Conservation (phyloP, 1,140 invertebrate species). For the Helicoverpa armigera region DNA sequence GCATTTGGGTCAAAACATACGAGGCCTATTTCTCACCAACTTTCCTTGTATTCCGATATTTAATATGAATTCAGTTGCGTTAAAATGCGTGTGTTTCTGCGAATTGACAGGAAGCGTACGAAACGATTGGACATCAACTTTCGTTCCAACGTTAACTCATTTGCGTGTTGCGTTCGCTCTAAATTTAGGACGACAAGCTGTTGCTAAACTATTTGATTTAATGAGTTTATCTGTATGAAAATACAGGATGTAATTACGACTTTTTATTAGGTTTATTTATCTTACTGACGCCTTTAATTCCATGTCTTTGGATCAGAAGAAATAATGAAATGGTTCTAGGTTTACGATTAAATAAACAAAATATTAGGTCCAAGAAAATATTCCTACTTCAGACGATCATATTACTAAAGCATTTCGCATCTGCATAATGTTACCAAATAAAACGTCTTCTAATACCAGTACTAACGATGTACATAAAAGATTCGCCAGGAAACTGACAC, state of each 20-base stretch:
- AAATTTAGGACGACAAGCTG: slow-evolving; percentile 33
- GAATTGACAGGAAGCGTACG: slow-evolving; percentile 45
- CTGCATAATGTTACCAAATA: not conserved
- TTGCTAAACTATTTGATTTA: slow-evolving; percentile 7
- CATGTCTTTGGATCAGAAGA: not conserved
- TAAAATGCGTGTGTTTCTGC: slow-evolving; percentile 38
- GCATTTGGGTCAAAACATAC: slow-evolving; percentile 17
- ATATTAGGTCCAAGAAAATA: not conserved
- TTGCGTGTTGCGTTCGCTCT: slow-evolving; percentile 16
- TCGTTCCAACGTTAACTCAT: slow-evolving; percentile 27
- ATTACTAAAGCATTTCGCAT: not conserved
- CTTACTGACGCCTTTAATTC: not conserved
- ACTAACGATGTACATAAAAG: slow-evolving; percentile 7
- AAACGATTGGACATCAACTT: slow-evolving; percentile 37
- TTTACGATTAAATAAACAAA: not conserved
- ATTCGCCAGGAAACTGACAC: slow-evolving; percentile 27
- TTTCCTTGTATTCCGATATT: slow-evolving; percentile 41
- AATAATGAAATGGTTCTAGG: not conserved
- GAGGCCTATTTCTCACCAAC: slow-evolving; percentile 12
- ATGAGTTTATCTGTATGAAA: not conserved
- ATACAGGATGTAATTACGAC: not conserved
- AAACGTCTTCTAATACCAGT: not conserved
- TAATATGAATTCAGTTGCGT: slow-evolving; percentile 17
- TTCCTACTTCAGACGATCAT: not conserved
- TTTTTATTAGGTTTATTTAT: not conserved